Conservation (phyloP, 2,113 vertebrate genomes). For the Tupaia tana region DNA sequence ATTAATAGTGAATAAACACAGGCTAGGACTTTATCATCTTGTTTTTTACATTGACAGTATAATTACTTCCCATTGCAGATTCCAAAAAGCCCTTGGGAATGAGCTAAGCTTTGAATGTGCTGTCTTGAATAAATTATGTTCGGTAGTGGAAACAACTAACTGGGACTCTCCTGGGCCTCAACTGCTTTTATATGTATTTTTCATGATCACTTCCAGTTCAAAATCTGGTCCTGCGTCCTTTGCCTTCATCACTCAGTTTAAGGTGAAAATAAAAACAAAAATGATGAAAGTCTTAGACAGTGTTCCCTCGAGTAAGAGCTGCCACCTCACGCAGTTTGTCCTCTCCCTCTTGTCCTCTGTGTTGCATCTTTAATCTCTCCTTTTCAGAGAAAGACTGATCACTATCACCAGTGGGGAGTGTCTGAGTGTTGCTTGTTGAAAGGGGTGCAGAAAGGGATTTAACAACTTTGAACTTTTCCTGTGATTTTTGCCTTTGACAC, state of each 20-base stretch:
- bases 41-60: background rate
- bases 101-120: background rate
- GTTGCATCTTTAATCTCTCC: constrained; percentile 9
- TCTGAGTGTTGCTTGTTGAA: background rate
- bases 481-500: constrained; percentile 66
- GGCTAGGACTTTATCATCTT: background rate
- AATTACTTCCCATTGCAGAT: background rate
- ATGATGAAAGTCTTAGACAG: background rate
- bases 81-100: background rate
- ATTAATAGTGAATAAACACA: background rate
- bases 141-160: background rate
- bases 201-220: background rate
- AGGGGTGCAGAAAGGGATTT: constrained; percentile 59
- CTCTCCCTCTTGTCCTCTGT: background rate
- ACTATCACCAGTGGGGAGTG: background rate
- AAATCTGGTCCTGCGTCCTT: background rate
- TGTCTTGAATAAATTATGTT: background rate
- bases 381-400: constrained; percentile 15
- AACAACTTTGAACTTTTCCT: constrained; percentile 75
- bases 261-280: constrained; percentile 9
- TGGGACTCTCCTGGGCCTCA: background rate
- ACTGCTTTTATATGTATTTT: background rate
- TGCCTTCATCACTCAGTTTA: background rate
- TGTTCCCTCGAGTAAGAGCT: constrained; percentile 48
- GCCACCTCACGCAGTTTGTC: background rate